Base-by-base conservation (phyloP, 2,888 invertebrate species). In the Phyllotreta striolata region DNA sequence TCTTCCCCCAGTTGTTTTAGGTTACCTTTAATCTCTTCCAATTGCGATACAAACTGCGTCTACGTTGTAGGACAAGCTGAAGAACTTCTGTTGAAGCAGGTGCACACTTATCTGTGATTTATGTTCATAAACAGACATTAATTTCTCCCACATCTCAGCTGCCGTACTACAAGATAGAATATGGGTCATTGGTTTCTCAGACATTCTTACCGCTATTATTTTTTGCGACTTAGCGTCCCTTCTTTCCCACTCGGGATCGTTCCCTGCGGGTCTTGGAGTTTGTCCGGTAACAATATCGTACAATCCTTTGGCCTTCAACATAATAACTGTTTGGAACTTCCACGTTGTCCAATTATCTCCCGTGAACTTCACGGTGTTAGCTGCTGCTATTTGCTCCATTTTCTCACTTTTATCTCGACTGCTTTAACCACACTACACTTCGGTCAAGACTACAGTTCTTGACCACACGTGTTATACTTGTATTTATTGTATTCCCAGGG, bases 111-210 rank as follows among this genome's bases (percentile, higher is more conserved):
- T 66, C 40, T 64, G 64, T 8, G 69, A 72, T 62, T 72, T 64
- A n/a, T 66, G 60, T 39, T 73, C 72, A 64, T 70, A 72, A 14
- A 73, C 55, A n/a, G 55, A 34, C 39, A 51, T 62, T 3, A 69
- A 49, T 41, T 71, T 74, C 3, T 13, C 10, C 73, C 72, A 74
- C 72, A 74, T 73, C 61, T 73, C 68, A 13, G 43, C 34, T 43
- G 74, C 52, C 13, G 67, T 66, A n/a, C 34, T 59, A 56, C 71
- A 69, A 14, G 66, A 55, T 40, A 74, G 44, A 9, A 74, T 63
- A 61, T 74, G 71, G 10, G 63, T 67, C 9, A 73, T 6, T 34
- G 64, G 60, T 51, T 68, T 69, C 54, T 72, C 69, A 34, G 71
- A 71, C 54, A 73, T 63, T 47, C 72, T 56, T 14, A 61, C 64